Evolutionary conservation across 2,113 vertebrate genomes (phyloP).

Genomic region (Seriola dumerili): DNA sequence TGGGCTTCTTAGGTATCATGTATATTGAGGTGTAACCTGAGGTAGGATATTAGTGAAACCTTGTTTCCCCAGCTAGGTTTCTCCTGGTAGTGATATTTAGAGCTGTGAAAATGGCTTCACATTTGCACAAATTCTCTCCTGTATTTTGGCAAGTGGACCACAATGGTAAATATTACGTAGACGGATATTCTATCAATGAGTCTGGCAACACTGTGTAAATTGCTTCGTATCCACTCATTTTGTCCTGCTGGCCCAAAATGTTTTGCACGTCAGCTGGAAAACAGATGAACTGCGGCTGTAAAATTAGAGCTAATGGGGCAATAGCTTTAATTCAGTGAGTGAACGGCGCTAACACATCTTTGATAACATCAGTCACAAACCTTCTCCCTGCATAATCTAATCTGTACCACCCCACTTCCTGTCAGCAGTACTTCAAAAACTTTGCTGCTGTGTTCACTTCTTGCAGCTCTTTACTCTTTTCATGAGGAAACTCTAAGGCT

Average conservation of each 20-base stretch:
- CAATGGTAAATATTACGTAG: not conserved
- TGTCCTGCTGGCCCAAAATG: not conserved
- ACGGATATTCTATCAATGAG: not conserved
- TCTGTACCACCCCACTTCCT: conserved; percentile 1
- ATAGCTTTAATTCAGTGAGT: not conserved
- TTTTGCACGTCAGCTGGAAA: not conserved
- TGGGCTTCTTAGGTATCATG: not conserved
- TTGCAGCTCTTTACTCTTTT: not conserved
- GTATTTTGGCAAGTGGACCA: conserved; percentile 10
- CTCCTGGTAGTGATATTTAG: not conserved
- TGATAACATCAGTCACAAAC: conserved; percentile 5
- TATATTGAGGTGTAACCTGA: not conserved
- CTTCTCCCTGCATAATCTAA: not conserved
- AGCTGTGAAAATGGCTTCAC: not conserved
- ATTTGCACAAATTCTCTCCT: not conserved
- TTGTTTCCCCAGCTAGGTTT: too few relatives aligned
- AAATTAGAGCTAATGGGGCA: conserved; percentile 8
- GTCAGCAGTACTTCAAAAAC: not conserved
- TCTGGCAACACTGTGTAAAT: not conserved
- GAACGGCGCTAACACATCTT: not conserved
- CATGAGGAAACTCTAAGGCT: not conserved
- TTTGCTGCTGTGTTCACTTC: not conserved
- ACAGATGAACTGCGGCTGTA: conserved; percentile 13
- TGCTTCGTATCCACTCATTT: not conserved
- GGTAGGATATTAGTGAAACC: not conserved